Evolutionary conservation across 1,140 invertebrate genomes (phyloP).

Genomic region (Psix sp.): DNA sequence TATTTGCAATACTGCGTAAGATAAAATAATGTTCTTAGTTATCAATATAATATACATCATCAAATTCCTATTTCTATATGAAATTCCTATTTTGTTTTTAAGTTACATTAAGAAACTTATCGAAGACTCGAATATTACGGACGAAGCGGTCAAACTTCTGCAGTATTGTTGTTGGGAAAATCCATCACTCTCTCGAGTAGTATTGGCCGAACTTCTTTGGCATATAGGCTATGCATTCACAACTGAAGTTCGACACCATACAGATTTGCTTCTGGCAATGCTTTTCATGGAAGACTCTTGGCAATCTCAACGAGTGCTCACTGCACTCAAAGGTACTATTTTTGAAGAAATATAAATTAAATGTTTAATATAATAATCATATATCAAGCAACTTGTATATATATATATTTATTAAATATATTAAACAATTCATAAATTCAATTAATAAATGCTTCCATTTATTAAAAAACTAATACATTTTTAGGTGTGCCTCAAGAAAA

Average conservation of each 20-base stretch:
- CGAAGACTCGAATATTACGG: slow-evolving; percentile 93
- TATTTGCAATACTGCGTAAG: no score
- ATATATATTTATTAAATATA: no score
- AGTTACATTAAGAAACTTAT: slow-evolving; percentile 97
- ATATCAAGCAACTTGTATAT: no score
- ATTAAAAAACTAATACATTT: no score
- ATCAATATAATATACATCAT: no score
- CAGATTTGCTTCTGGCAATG: slow-evolving; percentile 92
- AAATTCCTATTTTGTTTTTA: slow-evolving; percentile 62
- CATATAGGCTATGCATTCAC: slow-evolving; percentile 96
- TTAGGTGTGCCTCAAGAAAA: slow-evolving; percentile 92
- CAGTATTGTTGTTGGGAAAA: slow-evolving; percentile 98
- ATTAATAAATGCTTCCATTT: no score
- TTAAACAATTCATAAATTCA: no score
- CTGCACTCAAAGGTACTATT: slow-evolving; percentile 88
- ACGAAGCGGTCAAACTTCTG: slow-evolving; percentile 91
- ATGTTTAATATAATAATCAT: neutral
- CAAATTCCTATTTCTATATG: no score
- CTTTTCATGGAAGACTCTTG: slow-evolving; percentile 95
- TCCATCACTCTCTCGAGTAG: slow-evolving; percentile 91
- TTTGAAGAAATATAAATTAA: slow-evolving; percentile 8
- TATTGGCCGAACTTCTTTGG: slow-evolving; percentile 94
- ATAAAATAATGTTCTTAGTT: no score
- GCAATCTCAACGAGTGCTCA: slow-evolving; percentile 94
- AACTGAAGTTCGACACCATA: slow-evolving; percentile 93